phyloP scores from a whole-genome alignment of 2,797 vertebrate species.

The Danionella dracula region DNA sequence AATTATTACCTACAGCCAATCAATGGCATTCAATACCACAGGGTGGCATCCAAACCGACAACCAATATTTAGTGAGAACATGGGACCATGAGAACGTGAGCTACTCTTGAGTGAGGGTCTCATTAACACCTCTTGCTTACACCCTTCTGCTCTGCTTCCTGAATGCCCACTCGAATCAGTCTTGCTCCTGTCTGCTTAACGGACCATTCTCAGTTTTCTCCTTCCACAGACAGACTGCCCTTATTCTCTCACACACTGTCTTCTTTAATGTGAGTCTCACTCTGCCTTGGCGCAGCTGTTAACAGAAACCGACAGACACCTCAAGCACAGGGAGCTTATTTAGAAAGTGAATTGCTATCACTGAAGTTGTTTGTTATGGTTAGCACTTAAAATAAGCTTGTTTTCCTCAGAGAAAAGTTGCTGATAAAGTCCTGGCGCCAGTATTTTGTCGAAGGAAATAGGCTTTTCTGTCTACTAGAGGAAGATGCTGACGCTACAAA shows the following conservation, averaged over 20 bases:
- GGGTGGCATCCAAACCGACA: slow-evolving; percentile 2
- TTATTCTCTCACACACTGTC: slow-evolving; percentile 34
- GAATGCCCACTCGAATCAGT: slow-evolving; percentile 42
- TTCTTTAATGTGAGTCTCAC: slow-evolving; percentile 17
- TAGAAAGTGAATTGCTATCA: no score
- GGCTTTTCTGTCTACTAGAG: no score
- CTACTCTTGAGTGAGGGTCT: slow-evolving; percentile 12
- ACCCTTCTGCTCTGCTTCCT: slow-evolving; percentile 38
- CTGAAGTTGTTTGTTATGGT: no score
- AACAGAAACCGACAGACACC: slow-evolving; percentile 14
- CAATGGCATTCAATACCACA: no score
- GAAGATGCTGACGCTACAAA: no score
- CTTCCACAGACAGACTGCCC: slow-evolving; percentile 21
- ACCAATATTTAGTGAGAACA: slow-evolving; percentile 18
- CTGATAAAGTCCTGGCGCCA: no score
- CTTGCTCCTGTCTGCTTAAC: slow-evolving; percentile 10
- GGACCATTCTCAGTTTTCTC: slow-evolving; percentile 20
- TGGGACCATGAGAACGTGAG: slow-evolving; percentile 17
- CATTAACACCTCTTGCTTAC: slow-evolving; percentile 39
- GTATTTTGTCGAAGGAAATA: no score
- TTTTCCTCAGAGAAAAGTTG: no score
- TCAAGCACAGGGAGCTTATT: not conserved
- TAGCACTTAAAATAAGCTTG: no score
- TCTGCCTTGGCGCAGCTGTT: slow-evolving; percentile 20
- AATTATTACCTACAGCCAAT: slow-evolving; percentile 43